Evolutionary conservation across 2,797 vertebrate species (phyloP).

Genomic region (Betta splendens): DNA sequence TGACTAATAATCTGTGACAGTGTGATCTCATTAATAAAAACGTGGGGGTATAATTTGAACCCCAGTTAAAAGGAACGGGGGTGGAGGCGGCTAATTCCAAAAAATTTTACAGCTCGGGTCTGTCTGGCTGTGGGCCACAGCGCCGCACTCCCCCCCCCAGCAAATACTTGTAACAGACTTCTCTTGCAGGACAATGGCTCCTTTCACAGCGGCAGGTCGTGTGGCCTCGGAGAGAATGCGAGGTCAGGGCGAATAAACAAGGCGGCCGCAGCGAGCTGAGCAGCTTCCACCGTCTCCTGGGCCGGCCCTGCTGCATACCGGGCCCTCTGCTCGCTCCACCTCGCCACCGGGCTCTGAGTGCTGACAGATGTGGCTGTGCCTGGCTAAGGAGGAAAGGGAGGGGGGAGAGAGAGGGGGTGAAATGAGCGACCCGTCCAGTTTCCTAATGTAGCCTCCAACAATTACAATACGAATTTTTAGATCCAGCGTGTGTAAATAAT

Average conservation of each 20-base stretch:
- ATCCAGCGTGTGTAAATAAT: neutral
- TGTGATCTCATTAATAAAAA: conserved; percentile 94
- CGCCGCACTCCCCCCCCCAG: conserved; percentile 87
- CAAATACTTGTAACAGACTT: conserved; percentile 99
- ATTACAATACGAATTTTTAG: conserved; percentile 18
- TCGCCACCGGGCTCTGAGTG: conserved; percentile 90
- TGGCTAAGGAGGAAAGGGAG: conserved; percentile 75
- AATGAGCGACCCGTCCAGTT: conserved; percentile 31
- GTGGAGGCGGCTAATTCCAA: conserved; percentile 77
- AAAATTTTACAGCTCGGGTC: conserved; percentile 95
- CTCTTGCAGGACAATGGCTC: conserved; percentile 93
- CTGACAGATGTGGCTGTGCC: conserved; percentile 93
- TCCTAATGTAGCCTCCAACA: conserved; percentile 14
- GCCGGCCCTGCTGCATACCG: conserved; percentile 83
- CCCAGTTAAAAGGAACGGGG: conserved; percentile 82
- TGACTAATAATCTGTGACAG: conserved; percentile 93
- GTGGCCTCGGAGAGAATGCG: conserved; percentile 86
- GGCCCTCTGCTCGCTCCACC: conserved; percentile 78
- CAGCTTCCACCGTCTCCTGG: conserved; percentile 85
- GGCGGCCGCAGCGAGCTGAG: conserved; percentile 88
- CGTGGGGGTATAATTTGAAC: conserved; percentile 87
- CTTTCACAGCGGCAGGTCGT: conserved; percentile 89
- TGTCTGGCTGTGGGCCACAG: conserved; percentile 89
- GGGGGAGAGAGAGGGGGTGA: conserved; percentile 31
- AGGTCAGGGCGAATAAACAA: conserved; percentile 98